Conservation (phyloP, 1,140 invertebrate genomes). For the Heliconius hermathena region DNA sequence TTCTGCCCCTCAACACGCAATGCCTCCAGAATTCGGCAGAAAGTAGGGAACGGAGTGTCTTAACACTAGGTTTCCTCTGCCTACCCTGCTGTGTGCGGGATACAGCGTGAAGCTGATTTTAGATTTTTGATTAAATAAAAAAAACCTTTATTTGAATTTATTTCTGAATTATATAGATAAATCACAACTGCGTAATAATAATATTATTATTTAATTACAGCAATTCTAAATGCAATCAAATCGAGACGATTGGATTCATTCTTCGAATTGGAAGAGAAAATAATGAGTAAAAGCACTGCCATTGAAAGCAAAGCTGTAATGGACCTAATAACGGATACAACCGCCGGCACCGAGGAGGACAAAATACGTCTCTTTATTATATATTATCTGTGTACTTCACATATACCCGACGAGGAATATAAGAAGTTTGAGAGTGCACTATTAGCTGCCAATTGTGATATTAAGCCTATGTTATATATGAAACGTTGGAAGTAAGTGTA, state of each 20-base stretch:
- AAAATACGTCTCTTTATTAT: conserved; percentile 98
- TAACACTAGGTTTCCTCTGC: too few relatives aligned
- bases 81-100: too few relatives aligned
- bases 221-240: conserved; percentile 96
- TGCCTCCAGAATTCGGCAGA: too few relatives aligned
- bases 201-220: conserved; percentile 56
- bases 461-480: conserved; percentile 91
- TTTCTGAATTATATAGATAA: neutral
- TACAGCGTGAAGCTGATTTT: too few relatives aligned
- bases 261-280: conserved; percentile 99
- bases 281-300: conserved; percentile 90
- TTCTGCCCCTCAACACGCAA: too few relatives aligned
- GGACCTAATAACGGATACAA: conserved; percentile 92
- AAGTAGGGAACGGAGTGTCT: too few relatives aligned
- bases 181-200: neutral
- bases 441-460: conserved; percentile 91
- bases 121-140: too few relatives aligned
- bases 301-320: conserved; percentile 88
- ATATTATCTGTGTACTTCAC: conserved; percentile 92
- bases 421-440: conserved; percentile 91
- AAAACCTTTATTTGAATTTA: too few relatives aligned
- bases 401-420: conserved; percentile 91
- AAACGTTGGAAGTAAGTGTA: conserved; percentile 92
- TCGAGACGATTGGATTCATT: conserved; percentile 95
- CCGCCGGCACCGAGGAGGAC: conserved; percentile 94